phyloP scores from a whole-genome alignment of 1,140 invertebrate species.

The Chironomus striatipennis region DNA sequence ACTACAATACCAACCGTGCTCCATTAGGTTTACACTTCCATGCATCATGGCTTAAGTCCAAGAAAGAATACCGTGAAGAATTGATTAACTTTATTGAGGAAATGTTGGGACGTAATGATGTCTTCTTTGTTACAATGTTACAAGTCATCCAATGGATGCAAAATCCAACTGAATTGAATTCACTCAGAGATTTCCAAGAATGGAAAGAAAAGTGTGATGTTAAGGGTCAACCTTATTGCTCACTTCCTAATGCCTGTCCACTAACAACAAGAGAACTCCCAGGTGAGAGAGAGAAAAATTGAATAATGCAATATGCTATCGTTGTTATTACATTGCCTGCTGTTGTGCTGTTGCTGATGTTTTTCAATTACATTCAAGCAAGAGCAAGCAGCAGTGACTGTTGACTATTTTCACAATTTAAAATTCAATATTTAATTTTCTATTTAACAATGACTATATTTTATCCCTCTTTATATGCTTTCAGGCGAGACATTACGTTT shows the following conservation, averaged over 20 bases:
- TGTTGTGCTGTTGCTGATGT: slow-evolving; percentile 41
- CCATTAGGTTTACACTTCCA: slow-evolving; percentile 93
- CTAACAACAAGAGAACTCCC: slow-evolving; percentile 82
- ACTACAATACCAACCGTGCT: slow-evolving; percentile 85
- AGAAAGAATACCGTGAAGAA: slow-evolving; percentile 86
- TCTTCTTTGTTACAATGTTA: slow-evolving; percentile 88
- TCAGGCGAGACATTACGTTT: slow-evolving; percentile 78
- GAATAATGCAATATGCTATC: too few species aligned
- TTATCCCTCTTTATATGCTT: neutral
- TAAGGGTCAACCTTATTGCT: slow-evolving; percentile 87
- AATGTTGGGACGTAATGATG: slow-evolving; percentile 79
- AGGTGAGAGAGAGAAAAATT: slow-evolving; percentile 58
- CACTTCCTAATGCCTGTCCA: slow-evolving; percentile 81
- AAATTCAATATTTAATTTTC: slow-evolving; percentile 10
- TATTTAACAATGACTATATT: neutral
- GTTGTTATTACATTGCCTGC: too few species aligned
- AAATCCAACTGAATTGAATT: slow-evolving; percentile 80
- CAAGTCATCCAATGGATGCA: slow-evolving; percentile 98
- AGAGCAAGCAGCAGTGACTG: slow-evolving; percentile 39
- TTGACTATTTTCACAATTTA: too few species aligned
- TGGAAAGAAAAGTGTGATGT: slow-evolving; percentile 96
- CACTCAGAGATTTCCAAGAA: slow-evolving; percentile 81
- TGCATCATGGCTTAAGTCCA: slow-evolving; percentile 90
- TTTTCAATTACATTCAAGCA: slow-evolving; percentile 83
- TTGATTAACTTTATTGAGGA: slow-evolving; percentile 91